Base-by-base conservation (phyloP, 2,888 invertebrate genomes). In the Perizoma affinitatum region DNA sequence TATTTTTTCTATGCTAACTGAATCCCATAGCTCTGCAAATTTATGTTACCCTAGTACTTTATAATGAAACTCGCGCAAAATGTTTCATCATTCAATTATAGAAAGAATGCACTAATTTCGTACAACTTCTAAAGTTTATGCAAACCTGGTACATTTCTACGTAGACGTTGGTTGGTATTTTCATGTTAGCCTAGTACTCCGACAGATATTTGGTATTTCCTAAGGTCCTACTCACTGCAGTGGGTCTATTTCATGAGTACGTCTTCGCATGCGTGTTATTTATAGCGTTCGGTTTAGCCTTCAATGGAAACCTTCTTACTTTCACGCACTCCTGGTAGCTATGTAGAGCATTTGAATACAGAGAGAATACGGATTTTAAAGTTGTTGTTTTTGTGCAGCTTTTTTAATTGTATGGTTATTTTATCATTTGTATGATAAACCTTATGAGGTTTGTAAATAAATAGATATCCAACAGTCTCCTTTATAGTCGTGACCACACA, bases 21-120 rank as follows among this genome's bases (percentile, higher is more conserved):
- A 38, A 38, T 5, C 7, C 7, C 22, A 45, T 22, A 45, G 22
- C 22, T 42, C 51, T 48, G 42, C 41, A 42, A 34, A 43, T 5
- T 51, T 10, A 44, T 55, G 43, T 7, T 22, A 42, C 2, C 46
- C 45, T 43, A 11, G 49, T 54, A 55, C 55, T 55, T 55, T 36
- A 9, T 22, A 48, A 42, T 36, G 0, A 43, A 55, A 55, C 55
- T 48, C 55, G 43, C 48, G 55, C 48, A 55, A 35, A 9, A n/a
- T 40, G 3, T 46, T 46, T 4, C 5, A 9, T n/a, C 34, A 46
- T 33, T 44, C 44, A 6, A 6, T n/a, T n/a, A n/a, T 7, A 43
- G 10, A 10, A 45, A 33, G 5, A 8, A n/a, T n/a, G 33, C 33
- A 33, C 33, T 33, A 4, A 45, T 22, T 22, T 2, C 1, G 22